phyloP scores from a whole-genome alignment of 2,113 vertebrate genomes.

The Mungos mungo region DNA sequence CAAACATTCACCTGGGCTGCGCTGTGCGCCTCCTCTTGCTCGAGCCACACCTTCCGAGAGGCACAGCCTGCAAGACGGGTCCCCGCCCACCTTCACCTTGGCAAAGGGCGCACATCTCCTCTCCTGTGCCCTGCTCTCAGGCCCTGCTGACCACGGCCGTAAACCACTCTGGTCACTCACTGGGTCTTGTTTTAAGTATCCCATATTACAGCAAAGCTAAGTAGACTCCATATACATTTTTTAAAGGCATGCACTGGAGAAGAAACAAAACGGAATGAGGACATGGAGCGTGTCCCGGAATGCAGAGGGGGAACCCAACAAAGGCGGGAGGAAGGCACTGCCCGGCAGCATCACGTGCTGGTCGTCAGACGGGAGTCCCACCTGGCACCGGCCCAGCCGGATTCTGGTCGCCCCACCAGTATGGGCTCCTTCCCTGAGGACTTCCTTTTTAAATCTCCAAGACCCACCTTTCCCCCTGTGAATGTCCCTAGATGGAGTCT shows the following conservation, averaged over 20 bases:
- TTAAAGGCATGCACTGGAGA: not conserved
- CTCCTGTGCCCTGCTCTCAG: not conserved
- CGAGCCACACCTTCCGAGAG: not conserved
- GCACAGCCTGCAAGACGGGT: not conserved
- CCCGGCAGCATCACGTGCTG: rapidly evolving
- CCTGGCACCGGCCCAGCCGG: rapidly evolving
- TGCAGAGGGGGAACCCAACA: rapidly evolving
- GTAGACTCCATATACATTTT: not conserved
- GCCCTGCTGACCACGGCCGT: not conserved
- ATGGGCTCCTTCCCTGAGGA: rapidly evolving
- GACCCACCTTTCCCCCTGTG: not conserved
- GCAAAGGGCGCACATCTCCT: rapidly evolving
- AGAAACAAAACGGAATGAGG: not conserved
- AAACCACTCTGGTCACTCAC: no score
- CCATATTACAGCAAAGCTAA: not conserved
- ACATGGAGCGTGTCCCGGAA: no score
- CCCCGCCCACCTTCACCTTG: not conserved
- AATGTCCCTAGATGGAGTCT: not conserved
- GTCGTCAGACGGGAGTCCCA: rapidly evolving
- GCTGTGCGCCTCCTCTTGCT: not conserved
- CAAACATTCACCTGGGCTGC: constrained; percentile 59
- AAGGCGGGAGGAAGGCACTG: rapidly evolving
- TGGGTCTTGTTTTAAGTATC: not conserved
- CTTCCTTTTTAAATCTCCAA: not conserved
- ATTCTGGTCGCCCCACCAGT: rapidly evolving